These are phyloP conservation scores for Plusia festucae DNA, from an alignment of 2,888 invertebrate species.

Conservation along the genomic window DNA sequence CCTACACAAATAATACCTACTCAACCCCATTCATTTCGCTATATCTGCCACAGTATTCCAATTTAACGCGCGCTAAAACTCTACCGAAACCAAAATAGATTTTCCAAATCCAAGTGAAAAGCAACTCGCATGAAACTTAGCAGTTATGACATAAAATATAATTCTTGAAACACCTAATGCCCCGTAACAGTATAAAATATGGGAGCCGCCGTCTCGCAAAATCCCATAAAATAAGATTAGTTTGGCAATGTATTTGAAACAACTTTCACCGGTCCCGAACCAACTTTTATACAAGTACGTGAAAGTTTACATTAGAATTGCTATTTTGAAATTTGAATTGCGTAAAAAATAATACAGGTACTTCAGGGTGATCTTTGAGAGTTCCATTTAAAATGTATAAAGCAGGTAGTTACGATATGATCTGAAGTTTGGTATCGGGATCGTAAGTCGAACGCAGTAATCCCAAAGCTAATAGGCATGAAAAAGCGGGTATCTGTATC, in stretches of 20 bases:
- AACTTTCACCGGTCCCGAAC: conserved; percentile 42
- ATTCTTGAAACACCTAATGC: conserved; percentile 46
- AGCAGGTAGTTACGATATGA: neutral
- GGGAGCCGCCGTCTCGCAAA: conserved; percentile 29
- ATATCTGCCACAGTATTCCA: neutral
- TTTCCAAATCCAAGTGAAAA: neutral
- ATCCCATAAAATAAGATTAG: conserved; percentile 57
- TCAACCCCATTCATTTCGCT: neutral
- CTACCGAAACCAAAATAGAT: neutral
- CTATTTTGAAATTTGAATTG: neutral
- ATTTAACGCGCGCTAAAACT: neutral
- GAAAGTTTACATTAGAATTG: conserved; percentile 9
- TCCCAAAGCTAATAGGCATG: conserved; percentile 68
- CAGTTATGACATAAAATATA: conserved; percentile 35
- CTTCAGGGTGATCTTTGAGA: neutral
- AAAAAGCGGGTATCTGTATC: conserved; percentile 67
- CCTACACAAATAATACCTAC: neutral
- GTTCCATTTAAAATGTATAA: neutral
- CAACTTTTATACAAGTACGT: conserved; percentile 25
- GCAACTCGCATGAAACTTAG: conserved; percentile 6
- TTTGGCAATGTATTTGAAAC: conserved; percentile 35
- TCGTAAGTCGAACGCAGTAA: conserved; percentile 36
- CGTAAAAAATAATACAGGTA: neutral
- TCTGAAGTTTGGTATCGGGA: conserved; percentile 1
- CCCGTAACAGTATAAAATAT: conserved; percentile 43